These are phyloP conservation scores for Phyllotis vaccarum DNA, from an alignment of 2,797 vertebrate genomes.

Conservation along the genomic window DNA sequence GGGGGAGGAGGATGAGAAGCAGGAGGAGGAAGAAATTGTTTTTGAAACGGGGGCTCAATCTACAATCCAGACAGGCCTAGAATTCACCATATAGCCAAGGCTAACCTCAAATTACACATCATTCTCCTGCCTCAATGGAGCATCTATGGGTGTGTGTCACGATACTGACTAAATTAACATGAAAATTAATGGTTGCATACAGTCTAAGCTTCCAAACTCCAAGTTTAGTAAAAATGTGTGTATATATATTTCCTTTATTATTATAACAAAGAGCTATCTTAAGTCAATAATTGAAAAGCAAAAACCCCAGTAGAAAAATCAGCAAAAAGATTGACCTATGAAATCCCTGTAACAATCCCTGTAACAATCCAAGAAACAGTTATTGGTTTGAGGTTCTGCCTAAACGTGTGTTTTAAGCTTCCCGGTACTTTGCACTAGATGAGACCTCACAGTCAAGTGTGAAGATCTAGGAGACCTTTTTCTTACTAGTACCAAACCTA, in stretches of 20 bases:
- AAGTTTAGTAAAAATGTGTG: not conserved
- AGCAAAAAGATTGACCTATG: slow-evolving; percentile 31
- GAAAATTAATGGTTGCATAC: not conserved
- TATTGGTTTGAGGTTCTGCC: not conserved
- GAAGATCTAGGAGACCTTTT: slow-evolving; percentile 47
- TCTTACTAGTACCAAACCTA: slow-evolving; percentile 35
- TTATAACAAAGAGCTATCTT: slow-evolving; percentile 14
- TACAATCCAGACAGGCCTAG: not conserved
- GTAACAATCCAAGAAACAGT: slow-evolving; percentile 15
- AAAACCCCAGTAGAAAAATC: slow-evolving; percentile 28
- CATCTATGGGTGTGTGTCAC: too few species aligned
- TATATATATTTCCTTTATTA: slow-evolving; percentile 36
- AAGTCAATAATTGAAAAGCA: slow-evolving; percentile 51
- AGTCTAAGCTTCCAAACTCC: slow-evolving; percentile 46
- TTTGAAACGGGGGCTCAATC: not conserved
- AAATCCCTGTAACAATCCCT: slow-evolving; percentile 22
- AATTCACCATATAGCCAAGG: not conserved
- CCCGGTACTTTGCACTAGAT: slow-evolving; percentile 34
- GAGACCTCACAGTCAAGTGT: not conserved
- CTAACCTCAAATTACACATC: not conserved
- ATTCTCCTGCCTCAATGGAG: not conserved
- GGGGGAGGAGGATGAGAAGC: too few species aligned
- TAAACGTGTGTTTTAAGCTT: slow-evolving; percentile 11
- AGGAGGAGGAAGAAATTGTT: not conserved
- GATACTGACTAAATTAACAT: not conserved